Base-by-base conservation (phyloP, 2,888 invertebrate species). In the Drosophila stalkeri region DNA sequence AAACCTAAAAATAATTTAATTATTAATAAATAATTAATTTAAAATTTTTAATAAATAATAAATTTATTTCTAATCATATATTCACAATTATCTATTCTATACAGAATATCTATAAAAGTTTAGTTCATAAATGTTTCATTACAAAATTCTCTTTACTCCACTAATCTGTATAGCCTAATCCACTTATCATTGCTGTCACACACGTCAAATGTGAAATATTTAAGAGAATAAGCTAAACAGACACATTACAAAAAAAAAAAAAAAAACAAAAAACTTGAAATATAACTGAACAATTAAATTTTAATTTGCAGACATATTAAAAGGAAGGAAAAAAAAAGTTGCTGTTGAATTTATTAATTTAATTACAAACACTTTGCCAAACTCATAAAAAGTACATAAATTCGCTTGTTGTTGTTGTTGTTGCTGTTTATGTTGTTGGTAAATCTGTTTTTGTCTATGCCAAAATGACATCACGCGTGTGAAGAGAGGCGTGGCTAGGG, bases 311-410 rank as follows among this genome's bases (percentile, higher is more conserved):
- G 27, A n/a, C 49, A 47, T 63, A 52, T 27, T 47, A 74, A 66
- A 77, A 75, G 18, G 33, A 33, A 41, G 14, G 27, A 27, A 39
- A 33, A 41, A 27, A 43, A 56, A 65, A 11, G 33, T 33, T 33
- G 64, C 64, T 47, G 64, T 62, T 47, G 69, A 72, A 81, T 82
- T 85, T 80, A 84, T 85, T 85, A 82, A 87, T 87, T 81, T 81
- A 81, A 85, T 85, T 87, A 82, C 82, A 77, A 79, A 77, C 82
- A 85, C 82, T 82, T 81, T 79, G 67, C 12, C 27, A 55, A 82
- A 85, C 80, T 85, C 79, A 75, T 87, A 85, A 85, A 85, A 87
- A 77, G 74, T 82, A 82, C 81, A 87, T 85, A 71, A 79, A 85
- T 85, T 77, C 27, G 33, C 11, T 83, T 73, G 70, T 70, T 72